Percentiles rank a stretch among this genome's conserved stretches.
These are phyloP conservation scores for Xestia rhomboidea DNA, from an alignment of 2,888 invertebrate species.

Conservation along the genomic window DNA sequence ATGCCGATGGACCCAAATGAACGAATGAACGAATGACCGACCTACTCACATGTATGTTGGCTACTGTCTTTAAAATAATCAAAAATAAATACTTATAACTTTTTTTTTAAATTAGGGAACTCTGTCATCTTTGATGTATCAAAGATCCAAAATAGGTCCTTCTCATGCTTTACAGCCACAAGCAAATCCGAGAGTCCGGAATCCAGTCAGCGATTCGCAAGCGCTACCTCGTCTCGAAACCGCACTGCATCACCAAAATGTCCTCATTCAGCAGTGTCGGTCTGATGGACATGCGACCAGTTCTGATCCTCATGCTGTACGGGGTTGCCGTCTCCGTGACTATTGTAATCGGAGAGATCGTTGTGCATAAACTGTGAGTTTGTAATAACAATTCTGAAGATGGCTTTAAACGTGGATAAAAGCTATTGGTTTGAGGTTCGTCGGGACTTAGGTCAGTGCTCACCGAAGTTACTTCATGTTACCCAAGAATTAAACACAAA, in stretches of 20 bases:
- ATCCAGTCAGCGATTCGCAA: slow-evolving; percentile 81
- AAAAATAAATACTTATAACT: neutral
- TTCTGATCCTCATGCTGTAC: slow-evolving; percentile 83
- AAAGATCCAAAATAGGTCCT: neutral
- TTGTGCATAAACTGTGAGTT: slow-evolving; percentile 71
- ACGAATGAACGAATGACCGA: neutral
- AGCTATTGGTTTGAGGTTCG: neutral
- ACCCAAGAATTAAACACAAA: too few relatives aligned
- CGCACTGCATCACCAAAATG: slow-evolving; percentile 75
- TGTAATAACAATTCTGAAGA: neutral
- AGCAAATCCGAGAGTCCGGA: slow-evolving; percentile 90
- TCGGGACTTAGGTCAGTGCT: neutral
- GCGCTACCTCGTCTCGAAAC: slow-evolving; percentile 75
- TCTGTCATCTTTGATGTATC: neutral
- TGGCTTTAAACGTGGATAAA: neutral
- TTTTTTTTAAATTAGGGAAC: too few relatives aligned
- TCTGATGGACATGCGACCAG: slow-evolving; percentile 84
- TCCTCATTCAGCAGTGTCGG: slow-evolving; percentile 87
- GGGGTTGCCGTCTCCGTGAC: slow-evolving; percentile 77
- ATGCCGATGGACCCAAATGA: neutral
- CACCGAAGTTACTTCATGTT: neutral
- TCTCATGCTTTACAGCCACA: slow-evolving; percentile 77
- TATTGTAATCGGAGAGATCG: slow-evolving; percentile 71
- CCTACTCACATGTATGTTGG: neutral
- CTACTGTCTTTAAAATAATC: neutral